A percentile compares a stretch with the other conserved stretches of the same genome.
These are phyloP conservation scores for Erannis defoliaria DNA, from an alignment of 2,888 invertebrate species.

Conservation along the genomic window DNA sequence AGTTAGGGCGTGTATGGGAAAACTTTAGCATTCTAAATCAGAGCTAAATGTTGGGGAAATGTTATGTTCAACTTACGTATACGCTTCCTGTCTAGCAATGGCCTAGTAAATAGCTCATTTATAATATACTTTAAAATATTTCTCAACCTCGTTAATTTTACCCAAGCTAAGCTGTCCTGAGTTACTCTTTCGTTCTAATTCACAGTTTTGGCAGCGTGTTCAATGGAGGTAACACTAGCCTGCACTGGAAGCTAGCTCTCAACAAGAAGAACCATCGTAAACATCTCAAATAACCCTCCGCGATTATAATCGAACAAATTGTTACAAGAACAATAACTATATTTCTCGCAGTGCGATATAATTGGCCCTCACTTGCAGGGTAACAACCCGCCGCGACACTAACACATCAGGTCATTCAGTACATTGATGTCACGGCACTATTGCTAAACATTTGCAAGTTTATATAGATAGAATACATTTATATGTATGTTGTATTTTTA, in stretches of 20 bases:
- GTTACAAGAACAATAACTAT: constrained; percentile 38
- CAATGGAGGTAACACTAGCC: not conserved
- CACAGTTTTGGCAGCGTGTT: not conserved
- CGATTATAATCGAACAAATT: constrained; percentile 35
- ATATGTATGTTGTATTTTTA: too few species aligned
- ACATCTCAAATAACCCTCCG: constrained; percentile 20
- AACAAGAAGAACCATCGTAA: constrained; percentile 18
- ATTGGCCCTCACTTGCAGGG: constrained; percentile 54
- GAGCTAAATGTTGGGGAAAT: not conserved
- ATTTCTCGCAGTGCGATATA: constrained; percentile 57
- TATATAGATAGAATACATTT: too few species aligned
- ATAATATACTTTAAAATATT: too few species aligned
- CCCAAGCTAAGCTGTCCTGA: too few species aligned
- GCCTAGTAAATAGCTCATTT: too few species aligned
- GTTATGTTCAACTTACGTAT: not conserved
- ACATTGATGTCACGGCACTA: too few species aligned
- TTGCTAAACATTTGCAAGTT: too few species aligned
- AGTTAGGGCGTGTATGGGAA: constrained; percentile 25
- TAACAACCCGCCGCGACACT: not conserved
- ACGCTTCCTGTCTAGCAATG: not conserved
- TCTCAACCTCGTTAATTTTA: too few species aligned
- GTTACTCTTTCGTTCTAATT: too few species aligned
- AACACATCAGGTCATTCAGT: too few species aligned
- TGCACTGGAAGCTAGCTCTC: not conserved
- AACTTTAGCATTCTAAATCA: not conserved